phyloP scores from a whole-genome alignment of 2,888 invertebrate species.

The Chrysotoxum bicinctum region DNA sequence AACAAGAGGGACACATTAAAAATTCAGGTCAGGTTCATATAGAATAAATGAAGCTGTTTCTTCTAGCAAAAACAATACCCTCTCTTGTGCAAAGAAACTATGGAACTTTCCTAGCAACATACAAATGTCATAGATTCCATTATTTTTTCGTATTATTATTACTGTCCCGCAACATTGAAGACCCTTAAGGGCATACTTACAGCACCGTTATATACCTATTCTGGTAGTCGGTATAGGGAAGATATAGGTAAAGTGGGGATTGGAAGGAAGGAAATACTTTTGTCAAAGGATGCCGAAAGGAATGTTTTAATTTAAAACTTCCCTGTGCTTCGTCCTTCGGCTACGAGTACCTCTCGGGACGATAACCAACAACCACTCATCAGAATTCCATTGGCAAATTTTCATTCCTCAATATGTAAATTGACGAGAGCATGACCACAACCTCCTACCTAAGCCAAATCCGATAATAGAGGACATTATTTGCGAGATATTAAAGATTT shows the following conservation, averaged over 20 bases:
- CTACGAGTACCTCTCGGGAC: conserved; percentile 18
- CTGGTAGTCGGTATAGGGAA: background rate
- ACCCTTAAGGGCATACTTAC: conserved; percentile 45
- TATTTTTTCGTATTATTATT: conserved; percentile 47
- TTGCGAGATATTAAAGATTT: conserved; percentile 40
- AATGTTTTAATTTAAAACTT: conserved; percentile 69
- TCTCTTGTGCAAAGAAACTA: background rate
- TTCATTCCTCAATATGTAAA: conserved; percentile 71
- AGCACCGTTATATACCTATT: background rate
- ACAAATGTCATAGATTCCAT: conserved; percentile 67
- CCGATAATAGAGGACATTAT: conserved; percentile 41
- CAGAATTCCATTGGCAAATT: conserved; percentile 72
- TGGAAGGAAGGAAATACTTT: conserved; percentile 52
- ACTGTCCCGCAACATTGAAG: conserved; percentile 56
- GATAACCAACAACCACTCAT: conserved; percentile 55
- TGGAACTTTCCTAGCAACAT: conserved; percentile 31
- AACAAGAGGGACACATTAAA: conserved; percentile 56
- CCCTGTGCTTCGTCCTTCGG: conserved; percentile 3
- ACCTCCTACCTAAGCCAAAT: background rate
- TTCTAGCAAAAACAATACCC: conserved; percentile 25
- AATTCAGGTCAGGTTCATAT: conserved; percentile 69
- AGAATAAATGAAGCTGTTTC: conserved; percentile 66
- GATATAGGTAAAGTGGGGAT: background rate
- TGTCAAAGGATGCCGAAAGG: conserved; percentile 68
- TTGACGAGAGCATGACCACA: conserved; percentile 30